Evolutionary conservation across 2,888 invertebrate genomes (phyloP), one percentile per base, ranked within the genome.

Genomic region (Galerucella nymphaeae): DNA sequence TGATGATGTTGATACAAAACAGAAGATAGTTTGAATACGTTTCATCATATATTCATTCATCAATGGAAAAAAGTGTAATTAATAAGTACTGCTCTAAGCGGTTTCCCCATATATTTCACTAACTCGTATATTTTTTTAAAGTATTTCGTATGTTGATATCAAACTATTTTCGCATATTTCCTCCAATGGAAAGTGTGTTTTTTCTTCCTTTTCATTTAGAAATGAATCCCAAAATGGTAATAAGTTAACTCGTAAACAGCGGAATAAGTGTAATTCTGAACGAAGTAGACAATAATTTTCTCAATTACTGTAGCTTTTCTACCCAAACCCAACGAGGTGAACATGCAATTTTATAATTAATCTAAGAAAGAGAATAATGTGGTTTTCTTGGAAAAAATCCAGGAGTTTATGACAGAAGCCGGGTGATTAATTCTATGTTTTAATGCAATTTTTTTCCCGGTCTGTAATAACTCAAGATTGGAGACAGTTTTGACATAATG

Each of bases 321-420:
- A 45, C 41, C 70, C 45, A 57, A 63, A 63, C 57, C 45, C 70
- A 64, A 70, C 63, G 77, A 79, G 78, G 80, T 79, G 76, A 82
- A 81, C 82, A 82, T 82, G 82, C 82, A 80, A 82, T 81, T 77
- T 78, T 73, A 80, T 82, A 80, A 82, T 82, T 82, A 82, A 82
- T 82, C 81, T 78, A 80, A 81, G 80, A 80, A 71, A 78, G 77
- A 80, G 78, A 81, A 77, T 80, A 81, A 81, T 79, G 81, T 71
- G 74, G 38, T 74, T 71, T 65, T 65, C 68, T 71, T 65, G 71
- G 68, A 74, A 74, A 74, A 74, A 74, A 74, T 74, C 71, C 74
- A 68, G 65, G 71, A 74, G 68, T 71, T 74, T 74, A 74, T 74
- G 74, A 74, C 74, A 74, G 70, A 70, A 67, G 38, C 53, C 16